Conservation (phyloP, 2,888 invertebrate genomes). For the Drosophila subsilvestris region DNA sequence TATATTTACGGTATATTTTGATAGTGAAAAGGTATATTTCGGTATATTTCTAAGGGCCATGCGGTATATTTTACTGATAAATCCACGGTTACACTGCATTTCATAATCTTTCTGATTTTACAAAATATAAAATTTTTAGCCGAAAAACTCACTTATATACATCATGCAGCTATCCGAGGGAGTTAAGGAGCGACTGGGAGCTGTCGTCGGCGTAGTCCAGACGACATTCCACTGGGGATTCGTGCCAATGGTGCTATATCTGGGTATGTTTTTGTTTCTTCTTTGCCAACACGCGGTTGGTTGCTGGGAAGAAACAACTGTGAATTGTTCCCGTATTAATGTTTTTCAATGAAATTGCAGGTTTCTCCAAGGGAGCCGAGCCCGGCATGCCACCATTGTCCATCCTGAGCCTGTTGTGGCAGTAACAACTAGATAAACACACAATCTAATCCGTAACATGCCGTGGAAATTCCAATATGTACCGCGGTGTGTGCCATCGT, state of each 20-base stretch:
- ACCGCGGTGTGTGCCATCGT: constrained; percentile 10
- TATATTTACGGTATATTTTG: no score
- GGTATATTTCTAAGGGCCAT: no score
- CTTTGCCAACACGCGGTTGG: constrained; percentile 46
- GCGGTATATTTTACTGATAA: no score
- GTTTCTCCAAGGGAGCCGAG: constrained; percentile 88
- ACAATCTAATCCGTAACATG: constrained; percentile 2
- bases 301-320: constrained; percentile 26
- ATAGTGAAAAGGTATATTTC: no score
- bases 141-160: neutral
- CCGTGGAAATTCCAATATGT: constrained; percentile 1
- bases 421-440: constrained; percentile 59
- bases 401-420: constrained; percentile 82
- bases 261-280: constrained; percentile 85
- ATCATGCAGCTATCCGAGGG: constrained; percentile 84
- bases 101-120: constrained; percentile 22
- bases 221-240: constrained; percentile 89
- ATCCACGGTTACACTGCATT: neutral
- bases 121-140: neutral
- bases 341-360: constrained; percentile 80
- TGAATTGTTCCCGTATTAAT: constrained; percentile 24
- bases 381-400: constrained; percentile 87
- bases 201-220: constrained; percentile 86
- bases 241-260: constrained; percentile 88
- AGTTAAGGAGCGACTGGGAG: constrained; percentile 87